Base-by-base conservation (phyloP, 2,797 vertebrate genomes). In the Sphaeramia orbicularis region DNA sequence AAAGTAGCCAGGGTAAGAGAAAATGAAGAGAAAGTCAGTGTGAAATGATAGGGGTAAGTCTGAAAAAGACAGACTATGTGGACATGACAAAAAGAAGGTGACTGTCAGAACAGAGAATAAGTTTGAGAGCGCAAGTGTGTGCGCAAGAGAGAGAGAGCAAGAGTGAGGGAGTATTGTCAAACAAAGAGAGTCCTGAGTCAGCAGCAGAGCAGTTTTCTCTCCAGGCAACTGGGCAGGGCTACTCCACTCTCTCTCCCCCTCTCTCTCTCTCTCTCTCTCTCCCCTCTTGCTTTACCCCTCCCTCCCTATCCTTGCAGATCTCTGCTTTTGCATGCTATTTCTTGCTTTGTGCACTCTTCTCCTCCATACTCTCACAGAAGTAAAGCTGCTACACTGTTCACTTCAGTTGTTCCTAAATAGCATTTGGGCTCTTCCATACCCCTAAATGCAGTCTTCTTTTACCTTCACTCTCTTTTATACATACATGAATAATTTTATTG, bases 121-220 rank as follows among this genome's bases (percentile, higher is more conserved):
- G 66, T 83, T 62, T 78, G 66, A 59, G 79, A 71, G 71, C 43
- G 44, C 44, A 76, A 61, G 69, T 62, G 80, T 78, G 80, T 85
- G 81, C 69, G 75, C 55, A 69, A 51, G 70, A n/a, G n/a, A 51
- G 76, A 65, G 77, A 60, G 68, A 66, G 84, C 11, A 32, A 74
- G 74, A 88, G 87, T 10, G 64, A 80, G 87, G 55, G 89, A 89
- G 89, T 78, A 80, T 90, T 90, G 89, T 90, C 89, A 94, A 93
- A 95, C 94, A 95, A 94, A 95, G 93, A 94, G 93, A 95, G 89
- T 92, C 93, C 94, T 95, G 94, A 95, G 92, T 95, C 94, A 95
- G 94, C 93, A 93, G 72, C 86, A 85, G 81, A 90, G 76, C 86
- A 89, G 91, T 91, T 90, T 91, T 92, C 92, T 92, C 92, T 88